phyloP scores from a whole-genome alignment of 2,113 vertebrate species.

The Callospermophilus lateralis region DNA sequence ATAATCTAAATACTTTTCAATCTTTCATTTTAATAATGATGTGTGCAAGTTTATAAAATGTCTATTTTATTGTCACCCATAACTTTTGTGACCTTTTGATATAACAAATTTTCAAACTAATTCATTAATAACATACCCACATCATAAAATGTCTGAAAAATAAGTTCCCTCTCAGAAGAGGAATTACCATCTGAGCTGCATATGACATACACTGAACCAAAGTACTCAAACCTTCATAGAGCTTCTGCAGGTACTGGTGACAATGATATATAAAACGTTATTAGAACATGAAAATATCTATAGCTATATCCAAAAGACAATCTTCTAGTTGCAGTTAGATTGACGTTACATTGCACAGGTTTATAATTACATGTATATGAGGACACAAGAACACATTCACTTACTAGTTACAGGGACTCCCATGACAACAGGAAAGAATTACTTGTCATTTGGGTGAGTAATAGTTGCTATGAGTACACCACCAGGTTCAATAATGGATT shows the following conservation, averaged over 20 bases:
- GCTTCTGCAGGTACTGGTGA: constrained; percentile 86
- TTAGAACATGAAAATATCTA: constrained; percentile 90
- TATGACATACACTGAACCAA: constrained; percentile 88
- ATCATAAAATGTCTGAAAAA: constrained; percentile 86
- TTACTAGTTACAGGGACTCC: constrained; percentile 72
- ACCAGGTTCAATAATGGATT: constrained; percentile 77
- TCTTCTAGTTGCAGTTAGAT: constrained; percentile 79
- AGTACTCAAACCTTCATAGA: constrained; percentile 92
- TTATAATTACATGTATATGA: constrained; percentile 69
- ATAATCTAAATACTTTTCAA: constrained; percentile 81
- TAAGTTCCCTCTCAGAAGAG: constrained; percentile 80
- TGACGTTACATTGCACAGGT: constrained; percentile 82
- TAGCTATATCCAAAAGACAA: constrained; percentile 80
- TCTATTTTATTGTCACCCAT: constrained; percentile 70
- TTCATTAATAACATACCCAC: constrained; percentile 82
- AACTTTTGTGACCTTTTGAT: constrained; percentile 83
- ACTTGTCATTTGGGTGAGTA: constrained; percentile 79
- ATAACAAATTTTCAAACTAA: constrained; percentile 80
- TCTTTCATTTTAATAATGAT: constrained; percentile 76
- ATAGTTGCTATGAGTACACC: constrained; percentile 84
- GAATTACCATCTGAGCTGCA: constrained; percentile 84
- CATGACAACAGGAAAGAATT: constrained; percentile 45
- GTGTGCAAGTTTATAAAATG: constrained; percentile 82
- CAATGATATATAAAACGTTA: constrained; percentile 90
- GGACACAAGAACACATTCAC: constrained; percentile 72